Evolutionary conservation across 2,113 vertebrate genomes (phyloP).

Genomic region (Nestor notabilis): DNA sequence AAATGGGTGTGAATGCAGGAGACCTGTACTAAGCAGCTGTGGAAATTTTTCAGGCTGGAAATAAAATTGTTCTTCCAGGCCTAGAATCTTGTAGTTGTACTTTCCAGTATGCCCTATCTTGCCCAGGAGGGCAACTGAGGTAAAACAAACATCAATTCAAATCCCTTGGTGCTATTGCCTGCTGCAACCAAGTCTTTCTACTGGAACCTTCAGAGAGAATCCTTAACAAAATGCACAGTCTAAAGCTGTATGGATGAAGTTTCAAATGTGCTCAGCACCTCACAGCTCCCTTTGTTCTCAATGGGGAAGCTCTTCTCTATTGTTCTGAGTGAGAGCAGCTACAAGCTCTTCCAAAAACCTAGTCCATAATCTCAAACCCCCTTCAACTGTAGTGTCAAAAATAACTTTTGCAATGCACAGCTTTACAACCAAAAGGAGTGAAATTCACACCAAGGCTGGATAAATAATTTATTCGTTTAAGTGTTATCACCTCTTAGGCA

Average conservation of each 20-base stretch:
- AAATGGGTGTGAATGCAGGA: background rate
- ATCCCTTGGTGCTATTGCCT: background rate
- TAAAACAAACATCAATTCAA: background rate
- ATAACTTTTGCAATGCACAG: background rate
- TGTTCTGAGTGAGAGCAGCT: background rate
- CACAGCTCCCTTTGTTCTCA: background rate
- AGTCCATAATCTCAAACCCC: background rate
- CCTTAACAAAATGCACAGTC: conserved; percentile 9
- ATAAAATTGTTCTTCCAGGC: background rate
- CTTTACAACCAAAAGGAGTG: background rate
- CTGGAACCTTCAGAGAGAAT: background rate
- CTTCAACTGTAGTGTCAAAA: background rate
- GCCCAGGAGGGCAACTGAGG: background rate
- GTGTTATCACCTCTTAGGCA: background rate
- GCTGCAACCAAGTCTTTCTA: background rate
- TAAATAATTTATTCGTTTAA: background rate
- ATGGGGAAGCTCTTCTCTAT: background rate
- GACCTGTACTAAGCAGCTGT: background rate
- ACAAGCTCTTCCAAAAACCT: background rate
- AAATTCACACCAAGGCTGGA: background rate
- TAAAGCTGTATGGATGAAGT: background rate
- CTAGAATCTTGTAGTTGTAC: background rate
- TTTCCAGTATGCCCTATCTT: background rate
- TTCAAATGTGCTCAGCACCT: background rate
- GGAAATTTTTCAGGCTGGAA: background rate